Evolutionary conservation across 1,140 invertebrate genomes (phyloP), one percentile per base, ranked within the genome.

Genomic region (Apis laboriosa): DNA sequence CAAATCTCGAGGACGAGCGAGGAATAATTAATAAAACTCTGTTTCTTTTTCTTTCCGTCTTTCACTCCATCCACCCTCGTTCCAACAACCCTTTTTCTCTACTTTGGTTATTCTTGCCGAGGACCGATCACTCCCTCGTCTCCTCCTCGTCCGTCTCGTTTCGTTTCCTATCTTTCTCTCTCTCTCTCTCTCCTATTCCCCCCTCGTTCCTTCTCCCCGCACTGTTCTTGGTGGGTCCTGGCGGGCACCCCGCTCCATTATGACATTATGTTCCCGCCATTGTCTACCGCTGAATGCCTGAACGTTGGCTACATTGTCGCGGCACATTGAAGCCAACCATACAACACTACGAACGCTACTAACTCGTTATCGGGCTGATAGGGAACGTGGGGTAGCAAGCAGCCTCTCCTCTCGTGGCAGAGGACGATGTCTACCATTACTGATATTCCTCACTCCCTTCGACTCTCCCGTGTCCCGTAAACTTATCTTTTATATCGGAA

Each of bases 241-340:
- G 79, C 72, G 86, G 84, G 90, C 90, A 73, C 87, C 90, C 90
- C 91, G 88, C 90, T 92, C 92, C 90, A 93, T 94, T 94, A 94
- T 93, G 90, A 94, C 92, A 93, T 94, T 94, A 93, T 93, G 92
- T 92, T 92, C 89, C 88, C 80, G 87, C 90, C 90, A 93, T 94
- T 93, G 93, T 93, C 91, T 92, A 91, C 79, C 81, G 83, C 80
- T 94, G 93, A 94, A 93, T 94, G 90, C 90, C 91, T 92, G 90
- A 92, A 93, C 90, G 92, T 94, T 93, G 92, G 89, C 90, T 93
- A 93, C 93, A 93, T 93, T 93, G 92, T 93, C 90, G 89, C 80
- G 85, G 88, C 90, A 93, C 92, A 93, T 93, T 93, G 91, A 93
- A 91, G 90, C 89, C 89, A 85, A 86, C 90, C 90, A 87, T 91